A percentile compares a stretch with the other conserved stretches of the same genome.
These are phyloP conservation scores for Atractosteus spatula DNA, from an alignment of 2,113 vertebrate species.

Conservation along the genomic window DNA sequence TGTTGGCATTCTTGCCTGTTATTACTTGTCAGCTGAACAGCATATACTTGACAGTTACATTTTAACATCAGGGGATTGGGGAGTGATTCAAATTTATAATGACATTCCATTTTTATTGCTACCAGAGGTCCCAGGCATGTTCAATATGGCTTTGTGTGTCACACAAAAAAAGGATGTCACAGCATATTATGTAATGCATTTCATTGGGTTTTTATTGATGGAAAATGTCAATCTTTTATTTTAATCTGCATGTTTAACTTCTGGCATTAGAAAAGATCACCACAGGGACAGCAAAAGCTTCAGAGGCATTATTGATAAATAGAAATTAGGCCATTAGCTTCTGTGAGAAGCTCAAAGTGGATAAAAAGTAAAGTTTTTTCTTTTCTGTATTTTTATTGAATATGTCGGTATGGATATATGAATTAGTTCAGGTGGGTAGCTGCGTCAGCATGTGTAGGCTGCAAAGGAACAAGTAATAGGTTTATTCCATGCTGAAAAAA, in stretches of 20 bases:
- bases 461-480: too few relatives aligned
- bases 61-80: background rate
- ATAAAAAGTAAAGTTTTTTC: background rate
- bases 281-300: background rate
- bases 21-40: background rate
- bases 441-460: too few relatives aligned
- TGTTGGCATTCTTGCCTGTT: slow-evolving; percentile 1
- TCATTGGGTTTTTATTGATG: background rate
- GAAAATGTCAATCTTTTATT: background rate
- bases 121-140: background rate
- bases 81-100: background rate
- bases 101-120: slow-evolving; percentile 2
- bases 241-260: background rate
- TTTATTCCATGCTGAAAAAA: too few relatives aligned
- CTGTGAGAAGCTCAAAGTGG: background rate
- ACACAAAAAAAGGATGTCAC: slow-evolving; percentile 5
- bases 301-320: background rate
- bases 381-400: background rate
- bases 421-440: too few relatives aligned
- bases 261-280: background rate
- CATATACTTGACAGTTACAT: background rate
- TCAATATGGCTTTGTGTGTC: slow-evolving; percentile 1
- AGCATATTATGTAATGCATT: slow-evolving; percentile 4
- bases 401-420: background rate
- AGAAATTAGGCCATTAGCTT: background rate